A percentile compares a stretch with the other conserved stretches of the same genome.
phyloP scores from a whole-genome alignment of 2,797 vertebrate species.

The Cheracebus regulus region DNA sequence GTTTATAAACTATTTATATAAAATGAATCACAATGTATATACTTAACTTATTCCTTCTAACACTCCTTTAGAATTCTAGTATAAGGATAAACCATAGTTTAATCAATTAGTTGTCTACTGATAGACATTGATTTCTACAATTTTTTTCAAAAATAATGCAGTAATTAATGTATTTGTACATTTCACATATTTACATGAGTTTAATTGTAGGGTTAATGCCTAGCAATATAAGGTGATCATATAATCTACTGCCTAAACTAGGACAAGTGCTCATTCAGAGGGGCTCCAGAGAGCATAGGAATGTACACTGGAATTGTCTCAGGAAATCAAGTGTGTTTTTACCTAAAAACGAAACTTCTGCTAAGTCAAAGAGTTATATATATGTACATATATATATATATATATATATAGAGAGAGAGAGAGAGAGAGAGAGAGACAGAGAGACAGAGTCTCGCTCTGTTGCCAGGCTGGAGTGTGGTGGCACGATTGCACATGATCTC shows the following conservation, averaged over 20 bases:
- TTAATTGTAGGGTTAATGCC: neutral
- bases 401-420: no score
- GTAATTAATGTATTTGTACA: neutral
- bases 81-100: slow-evolving; percentile 3
- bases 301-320: neutral
- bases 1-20: neutral
- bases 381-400: no score
- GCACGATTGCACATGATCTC: no score
- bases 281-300: neutral
- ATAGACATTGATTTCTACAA: neutral
- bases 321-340: neutral
- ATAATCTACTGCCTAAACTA: neutral
- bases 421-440: no score
- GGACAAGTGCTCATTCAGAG: neutral
- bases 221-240: slow-evolving; percentile 3
- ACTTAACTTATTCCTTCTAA: neutral
- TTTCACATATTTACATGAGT: neutral
- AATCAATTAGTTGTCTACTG: neutral
- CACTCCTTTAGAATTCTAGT: slow-evolving; percentile 16
- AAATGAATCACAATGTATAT: neutral
- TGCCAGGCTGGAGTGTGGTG: no score
- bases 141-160: slow-evolving; percentile 17
- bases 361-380: neutral
- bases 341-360: slow-evolving; percentile 32
- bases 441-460: no score